Percentiles rank a stretch among this genome's conserved stretches.
phyloP scores from a whole-genome alignment of 2,888 invertebrate genomes.

The Cheilosia variabilis region DNA sequence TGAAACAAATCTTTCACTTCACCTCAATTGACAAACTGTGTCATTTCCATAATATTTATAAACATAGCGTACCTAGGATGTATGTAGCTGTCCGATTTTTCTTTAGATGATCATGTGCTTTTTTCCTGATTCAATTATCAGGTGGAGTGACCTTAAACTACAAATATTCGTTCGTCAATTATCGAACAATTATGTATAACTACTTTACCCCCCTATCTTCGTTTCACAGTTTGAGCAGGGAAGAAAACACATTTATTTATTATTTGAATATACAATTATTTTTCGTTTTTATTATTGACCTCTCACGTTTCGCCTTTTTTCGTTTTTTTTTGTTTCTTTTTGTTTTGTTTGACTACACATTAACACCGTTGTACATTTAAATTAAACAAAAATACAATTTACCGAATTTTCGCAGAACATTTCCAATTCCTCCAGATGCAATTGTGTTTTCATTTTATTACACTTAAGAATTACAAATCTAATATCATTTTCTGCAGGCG shows the following conservation, averaged over 20 bases:
- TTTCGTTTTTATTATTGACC: conserved; percentile 66
- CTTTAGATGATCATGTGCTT: too few species aligned
- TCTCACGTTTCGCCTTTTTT: conserved; percentile 51
- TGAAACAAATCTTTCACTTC: too few species aligned
- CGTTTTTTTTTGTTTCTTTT: background rate
- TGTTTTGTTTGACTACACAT: conserved; percentile 42
- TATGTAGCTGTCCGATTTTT: too few species aligned
- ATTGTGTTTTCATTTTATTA: background rate
- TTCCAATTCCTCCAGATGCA: conserved; percentile 17
- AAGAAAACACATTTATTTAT: conserved; percentile 19
- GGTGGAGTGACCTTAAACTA: too few species aligned
- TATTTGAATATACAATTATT: conserved; percentile 61
- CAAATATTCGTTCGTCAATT: too few species aligned
- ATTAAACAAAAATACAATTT: conserved; percentile 37
- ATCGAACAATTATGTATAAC: too few species aligned
- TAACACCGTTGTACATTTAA: conserved; percentile 61
- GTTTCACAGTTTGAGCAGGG: background rate
- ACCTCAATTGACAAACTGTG: too few species aligned
- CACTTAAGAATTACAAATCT: conserved; percentile 13
- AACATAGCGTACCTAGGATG: too few species aligned
- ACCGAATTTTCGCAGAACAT: conserved; percentile 22
- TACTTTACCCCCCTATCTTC: too few species aligned
- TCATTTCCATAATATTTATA: too few species aligned
- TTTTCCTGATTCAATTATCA: too few species aligned
- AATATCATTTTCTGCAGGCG: conserved; percentile 37